Evolutionary conservation across 2,888 invertebrate species (phyloP).

Genomic region (Nephrotoma guestfalica): DNA sequence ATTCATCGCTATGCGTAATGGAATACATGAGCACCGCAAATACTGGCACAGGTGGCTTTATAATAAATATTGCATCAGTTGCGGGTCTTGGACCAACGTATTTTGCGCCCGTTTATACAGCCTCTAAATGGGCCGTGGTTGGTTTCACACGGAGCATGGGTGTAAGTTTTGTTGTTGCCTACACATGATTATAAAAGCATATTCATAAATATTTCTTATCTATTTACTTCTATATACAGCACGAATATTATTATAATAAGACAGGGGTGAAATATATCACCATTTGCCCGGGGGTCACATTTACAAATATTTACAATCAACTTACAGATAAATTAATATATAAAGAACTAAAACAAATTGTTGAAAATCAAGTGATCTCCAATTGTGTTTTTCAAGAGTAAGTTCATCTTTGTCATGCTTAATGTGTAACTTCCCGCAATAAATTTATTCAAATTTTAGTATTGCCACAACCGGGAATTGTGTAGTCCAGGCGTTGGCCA

Average conservation of each 20-base stretch:
- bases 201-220: not conserved
- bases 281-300: conserved; percentile 30
- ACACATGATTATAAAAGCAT: not conserved
- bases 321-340: not conserved
- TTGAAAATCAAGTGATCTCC: not conserved
- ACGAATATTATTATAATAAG: conserved; percentile 24
- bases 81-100: conserved; percentile 28
- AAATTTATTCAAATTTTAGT: conserved; percentile 10
- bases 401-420: not conserved
- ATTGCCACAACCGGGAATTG: conserved; percentile 30
- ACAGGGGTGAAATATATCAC: conserved; percentile 28
- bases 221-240: conserved; percentile 16
- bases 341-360: not conserved
- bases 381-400: not conserved
- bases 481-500: conserved; percentile 24
- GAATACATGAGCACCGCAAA: conserved; percentile 26
- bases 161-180: conserved; percentile 18
- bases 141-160: conserved; percentile 32
- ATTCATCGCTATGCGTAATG: conserved; percentile 32
- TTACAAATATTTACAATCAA: conserved; percentile 16
- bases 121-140: conserved; percentile 33
- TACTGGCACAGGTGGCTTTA: conserved; percentile 32
- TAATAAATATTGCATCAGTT: conserved; percentile 33
- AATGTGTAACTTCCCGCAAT: not conserved
- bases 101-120: conserved; percentile 30